These are phyloP conservation scores for Micronycteris hirsuta DNA, from an alignment of 2,113 vertebrate species.

Conservation along the genomic window DNA sequence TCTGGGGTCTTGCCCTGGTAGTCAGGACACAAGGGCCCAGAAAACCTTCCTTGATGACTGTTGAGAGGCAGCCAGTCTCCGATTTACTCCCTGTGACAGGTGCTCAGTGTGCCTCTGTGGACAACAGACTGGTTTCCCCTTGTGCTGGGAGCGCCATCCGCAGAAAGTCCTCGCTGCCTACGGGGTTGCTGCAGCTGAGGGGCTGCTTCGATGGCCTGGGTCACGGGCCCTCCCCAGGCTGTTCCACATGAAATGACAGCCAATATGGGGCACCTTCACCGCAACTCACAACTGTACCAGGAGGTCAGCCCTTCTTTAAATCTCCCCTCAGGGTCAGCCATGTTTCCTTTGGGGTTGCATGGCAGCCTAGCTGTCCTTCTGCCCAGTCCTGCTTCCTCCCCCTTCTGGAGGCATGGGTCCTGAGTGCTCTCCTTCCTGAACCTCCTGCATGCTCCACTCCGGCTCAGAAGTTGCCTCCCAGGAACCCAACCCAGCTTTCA, in stretches of 20 bases:
- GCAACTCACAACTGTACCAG: background rate
- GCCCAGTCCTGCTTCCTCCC: background rate
- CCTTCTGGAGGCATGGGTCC: background rate
- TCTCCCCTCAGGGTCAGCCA: background rate
- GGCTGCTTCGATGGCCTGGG: background rate
- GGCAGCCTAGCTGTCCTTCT: background rate
- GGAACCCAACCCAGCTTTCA: background rate
- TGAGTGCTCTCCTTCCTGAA: background rate
- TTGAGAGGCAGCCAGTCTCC: background rate
- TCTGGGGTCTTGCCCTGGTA: background rate
- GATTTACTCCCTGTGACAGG: background rate
- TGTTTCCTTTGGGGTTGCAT: background rate
- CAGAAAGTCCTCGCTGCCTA: background rate
- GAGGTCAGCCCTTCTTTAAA: background rate
- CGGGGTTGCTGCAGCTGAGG: background rate
- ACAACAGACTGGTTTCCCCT: background rate
- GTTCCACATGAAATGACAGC: background rate
- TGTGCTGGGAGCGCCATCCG: accelerated
- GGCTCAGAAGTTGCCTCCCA: background rate
- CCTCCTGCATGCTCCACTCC: background rate
- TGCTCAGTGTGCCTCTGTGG: background rate
- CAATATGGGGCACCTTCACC: background rate
- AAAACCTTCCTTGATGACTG: background rate
- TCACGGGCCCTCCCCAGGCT: background rate
- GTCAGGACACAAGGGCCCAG: background rate